A percentile compares a stretch with the other conserved stretches of the same genome.
phyloP scores from a whole-genome alignment of 2,113 vertebrate genomes.

The Axis porcinus region DNA sequence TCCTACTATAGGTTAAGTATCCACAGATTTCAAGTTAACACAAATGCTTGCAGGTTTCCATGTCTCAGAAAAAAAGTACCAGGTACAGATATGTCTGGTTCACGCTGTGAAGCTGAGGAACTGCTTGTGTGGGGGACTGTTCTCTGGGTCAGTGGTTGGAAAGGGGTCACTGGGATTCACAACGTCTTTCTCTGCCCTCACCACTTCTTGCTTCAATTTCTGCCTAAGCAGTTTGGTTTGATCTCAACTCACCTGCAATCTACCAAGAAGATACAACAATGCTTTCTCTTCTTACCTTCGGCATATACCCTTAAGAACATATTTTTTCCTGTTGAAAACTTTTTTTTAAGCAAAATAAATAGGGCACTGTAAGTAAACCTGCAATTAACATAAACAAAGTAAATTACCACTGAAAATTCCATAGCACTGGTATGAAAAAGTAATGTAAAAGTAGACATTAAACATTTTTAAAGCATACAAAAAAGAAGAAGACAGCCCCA shows the following conservation, averaged over 20 bases:
- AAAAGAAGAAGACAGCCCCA: background rate
- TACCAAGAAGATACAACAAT: background rate
- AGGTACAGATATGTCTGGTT: background rate
- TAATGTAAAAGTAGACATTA: constrained; percentile 6
- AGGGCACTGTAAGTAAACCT: background rate
- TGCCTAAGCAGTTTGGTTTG: background rate
- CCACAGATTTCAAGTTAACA: constrained; percentile 48
- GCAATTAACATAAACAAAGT: background rate
- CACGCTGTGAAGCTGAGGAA: background rate
- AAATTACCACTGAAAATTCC: background rate
- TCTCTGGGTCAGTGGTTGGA: background rate
- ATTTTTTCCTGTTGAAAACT: background rate
- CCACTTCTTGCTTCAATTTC: background rate
- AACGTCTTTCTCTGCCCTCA: background rate
- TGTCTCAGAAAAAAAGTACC: constrained; percentile 23
- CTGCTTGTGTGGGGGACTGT: no score
- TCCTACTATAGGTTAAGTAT: background rate
- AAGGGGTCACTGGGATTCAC: background rate
- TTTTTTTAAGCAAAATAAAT: background rate
- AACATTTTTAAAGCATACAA: constrained; percentile 27
- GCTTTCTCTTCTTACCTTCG: background rate
- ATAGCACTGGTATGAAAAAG: background rate
- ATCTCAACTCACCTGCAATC: background rate
- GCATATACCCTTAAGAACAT: background rate
- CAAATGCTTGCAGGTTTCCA: background rate